A percentile compares a stretch with the other conserved stretches of the same genome.
Evolutionary conservation across 2,888 invertebrate species (phyloP).

Genomic region (Ptychoptera albimana): DNA sequence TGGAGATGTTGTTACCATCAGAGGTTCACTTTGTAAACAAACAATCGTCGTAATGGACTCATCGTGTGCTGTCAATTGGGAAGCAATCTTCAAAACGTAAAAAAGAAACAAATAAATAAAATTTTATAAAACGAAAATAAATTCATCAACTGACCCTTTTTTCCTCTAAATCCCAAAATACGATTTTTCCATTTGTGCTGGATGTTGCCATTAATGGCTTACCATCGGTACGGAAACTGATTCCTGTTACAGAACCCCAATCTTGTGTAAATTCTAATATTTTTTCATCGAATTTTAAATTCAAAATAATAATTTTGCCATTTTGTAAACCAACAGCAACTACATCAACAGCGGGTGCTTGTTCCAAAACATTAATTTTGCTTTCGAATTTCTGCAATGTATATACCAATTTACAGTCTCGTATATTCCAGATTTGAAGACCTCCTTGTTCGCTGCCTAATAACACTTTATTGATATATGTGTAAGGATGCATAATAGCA

Average conservation of each 20-base stretch:
- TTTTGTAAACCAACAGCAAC: constrained; percentile 71
- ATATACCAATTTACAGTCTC: constrained; percentile 55
- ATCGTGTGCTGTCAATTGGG: constrained; percentile 71
- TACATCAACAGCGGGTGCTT: constrained; percentile 86
- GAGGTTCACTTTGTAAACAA: constrained; percentile 76
- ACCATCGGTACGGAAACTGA: constrained; percentile 78
- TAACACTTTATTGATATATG: constrained; percentile 87
- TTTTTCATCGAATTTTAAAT: constrained; percentile 69
- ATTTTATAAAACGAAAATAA: background rate
- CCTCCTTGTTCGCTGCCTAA: constrained; percentile 73
- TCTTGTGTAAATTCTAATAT: constrained; percentile 79
- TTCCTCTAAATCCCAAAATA: constrained; percentile 87
- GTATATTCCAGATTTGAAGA: constrained; percentile 82
- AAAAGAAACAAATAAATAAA: background rate
- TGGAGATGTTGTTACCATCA: constrained; percentile 80
- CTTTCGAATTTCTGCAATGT: constrained; percentile 61
- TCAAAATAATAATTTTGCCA: constrained; percentile 73
- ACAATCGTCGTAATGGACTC: constrained; percentile 60
- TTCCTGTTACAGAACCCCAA: constrained; percentile 72
- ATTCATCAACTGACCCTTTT: constrained; percentile 30
- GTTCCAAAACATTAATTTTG: constrained; percentile 56
- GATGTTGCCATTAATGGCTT: constrained; percentile 75
- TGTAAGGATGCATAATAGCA: constrained; percentile 77
- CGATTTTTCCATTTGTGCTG: constrained; percentile 67
- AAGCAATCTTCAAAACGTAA: constrained; percentile 36